Percentiles rank a stretch among this genome's conserved stretches.
These are phyloP conservation scores for Chauna torquata DNA, from an alignment of 2,113 vertebrate species.

Conservation along the genomic window DNA sequence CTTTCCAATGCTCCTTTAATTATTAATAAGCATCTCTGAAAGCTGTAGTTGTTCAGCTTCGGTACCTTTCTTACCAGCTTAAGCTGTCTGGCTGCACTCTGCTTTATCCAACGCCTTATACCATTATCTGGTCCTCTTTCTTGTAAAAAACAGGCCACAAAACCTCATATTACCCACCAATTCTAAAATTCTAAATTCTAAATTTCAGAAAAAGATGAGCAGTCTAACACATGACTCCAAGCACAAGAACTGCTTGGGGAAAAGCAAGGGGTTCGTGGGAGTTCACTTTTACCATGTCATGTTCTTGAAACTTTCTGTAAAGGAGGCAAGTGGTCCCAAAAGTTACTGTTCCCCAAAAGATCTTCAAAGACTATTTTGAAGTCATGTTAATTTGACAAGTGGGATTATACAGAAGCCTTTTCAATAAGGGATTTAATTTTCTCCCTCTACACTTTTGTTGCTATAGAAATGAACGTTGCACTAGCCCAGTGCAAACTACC, in stretches of 20 bases:
- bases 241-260: not conserved
- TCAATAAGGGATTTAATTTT: not conserved
- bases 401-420: not conserved
- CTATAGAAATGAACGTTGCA: not conserved
- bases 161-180: fast-evolving
- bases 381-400: not conserved
- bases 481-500: not conserved
- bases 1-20: fast-evolving
- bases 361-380: not conserved
- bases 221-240: not conserved
- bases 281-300: too few relatives aligned
- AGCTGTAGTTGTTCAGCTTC: not conserved
- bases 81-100: fast-evolving
- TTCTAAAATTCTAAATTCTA: fast-evolving
- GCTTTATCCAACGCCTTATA: fast-evolving
- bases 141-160: too few relatives aligned
- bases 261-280: fast-evolving
- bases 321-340: not conserved
- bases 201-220: not conserved
- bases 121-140: fast-evolving
- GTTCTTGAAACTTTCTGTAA: not conserved
- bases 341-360: not conserved
- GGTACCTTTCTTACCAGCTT: not conserved
- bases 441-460: not conserved
- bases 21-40: not conserved